phyloP scores from a whole-genome alignment of 2,797 vertebrate species.

The Hemibagrus guttatus region DNA sequence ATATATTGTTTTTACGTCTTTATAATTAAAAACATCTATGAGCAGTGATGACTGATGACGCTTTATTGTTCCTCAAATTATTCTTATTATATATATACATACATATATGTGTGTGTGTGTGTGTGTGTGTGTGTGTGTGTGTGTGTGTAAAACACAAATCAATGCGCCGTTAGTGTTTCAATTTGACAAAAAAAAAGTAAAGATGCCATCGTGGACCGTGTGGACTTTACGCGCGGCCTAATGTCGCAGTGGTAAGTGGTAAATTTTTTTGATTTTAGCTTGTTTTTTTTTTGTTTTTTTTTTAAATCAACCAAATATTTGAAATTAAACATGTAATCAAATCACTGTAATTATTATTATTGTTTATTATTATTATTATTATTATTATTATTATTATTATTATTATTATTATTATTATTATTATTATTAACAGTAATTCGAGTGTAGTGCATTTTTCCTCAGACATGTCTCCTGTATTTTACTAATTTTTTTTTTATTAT shows the following conservation, averaged over 20 bases:
- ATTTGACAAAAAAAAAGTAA: neutral
- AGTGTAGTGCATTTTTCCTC: too few relatives aligned
- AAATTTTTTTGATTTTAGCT: neutral
- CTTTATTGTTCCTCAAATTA: constrained; percentile 50
- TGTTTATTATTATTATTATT: neutral
- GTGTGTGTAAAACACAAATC: too few relatives aligned
- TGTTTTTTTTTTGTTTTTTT: neutral
- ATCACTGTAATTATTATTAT: neutral
- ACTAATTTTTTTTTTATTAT: neutral
- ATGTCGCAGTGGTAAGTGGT: neutral
- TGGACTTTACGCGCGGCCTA: neutral
- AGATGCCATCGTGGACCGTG: neutral
- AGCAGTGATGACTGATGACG: constrained; percentile 25
- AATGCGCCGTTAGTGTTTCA: neutral
- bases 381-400: constrained; percentile 3
- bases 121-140: too few relatives aligned
- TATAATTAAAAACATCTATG: constrained; percentile 88
- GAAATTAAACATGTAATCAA: neutral
- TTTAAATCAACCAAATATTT: neutral
- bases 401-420: constrained; percentile 16
- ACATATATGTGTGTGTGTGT: too few relatives aligned
- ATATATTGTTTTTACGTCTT: constrained; percentile 92
- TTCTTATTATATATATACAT: neutral
- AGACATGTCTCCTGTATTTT: neutral
- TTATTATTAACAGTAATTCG: neutral